These are phyloP conservation scores for Drymodes brunneopygia DNA, from an alignment of 2,113 vertebrate genomes.

Conservation along the genomic window DNA sequence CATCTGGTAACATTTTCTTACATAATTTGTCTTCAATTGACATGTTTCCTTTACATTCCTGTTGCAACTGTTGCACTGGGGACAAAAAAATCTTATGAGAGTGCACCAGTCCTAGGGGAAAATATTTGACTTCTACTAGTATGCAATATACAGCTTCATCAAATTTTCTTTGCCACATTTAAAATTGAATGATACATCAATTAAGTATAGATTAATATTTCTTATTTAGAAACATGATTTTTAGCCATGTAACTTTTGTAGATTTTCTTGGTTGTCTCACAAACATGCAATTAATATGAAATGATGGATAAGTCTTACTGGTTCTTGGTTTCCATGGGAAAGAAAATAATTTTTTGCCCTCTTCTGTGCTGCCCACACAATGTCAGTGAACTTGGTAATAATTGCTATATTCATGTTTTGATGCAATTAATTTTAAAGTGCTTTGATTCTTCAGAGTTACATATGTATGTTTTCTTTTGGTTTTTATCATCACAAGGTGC, in stretches of 20 bases:
- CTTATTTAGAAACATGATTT: neutral
- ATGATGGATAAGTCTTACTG: neutral
- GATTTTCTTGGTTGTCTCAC: neutral
- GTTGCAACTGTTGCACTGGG: too few relatives aligned
- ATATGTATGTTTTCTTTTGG: neutral
- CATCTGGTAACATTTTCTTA: neutral
- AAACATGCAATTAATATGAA: neutral
- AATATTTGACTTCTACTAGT: neutral
- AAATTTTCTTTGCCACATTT: neutral
- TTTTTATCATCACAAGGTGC: neutral
- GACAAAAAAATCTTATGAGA: neutral
- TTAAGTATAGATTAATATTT: neutral
- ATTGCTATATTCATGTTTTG: neutral
- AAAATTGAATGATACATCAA: neutral
- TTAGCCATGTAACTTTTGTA: neutral
- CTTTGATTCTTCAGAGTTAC: neutral
- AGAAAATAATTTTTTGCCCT: neutral
- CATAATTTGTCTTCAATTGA: neutral
- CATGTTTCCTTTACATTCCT: neutral
- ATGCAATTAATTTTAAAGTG: neutral
- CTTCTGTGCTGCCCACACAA: neutral
- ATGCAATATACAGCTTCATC: neutral
- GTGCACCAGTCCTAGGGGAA: neutral
- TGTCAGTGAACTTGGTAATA: neutral
- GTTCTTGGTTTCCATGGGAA: neutral